Evolutionary conservation across 2,888 invertebrate genomes (phyloP), one percentile per base, ranked within the genome.

Genomic region (Eupithecia exiguata): DNA sequence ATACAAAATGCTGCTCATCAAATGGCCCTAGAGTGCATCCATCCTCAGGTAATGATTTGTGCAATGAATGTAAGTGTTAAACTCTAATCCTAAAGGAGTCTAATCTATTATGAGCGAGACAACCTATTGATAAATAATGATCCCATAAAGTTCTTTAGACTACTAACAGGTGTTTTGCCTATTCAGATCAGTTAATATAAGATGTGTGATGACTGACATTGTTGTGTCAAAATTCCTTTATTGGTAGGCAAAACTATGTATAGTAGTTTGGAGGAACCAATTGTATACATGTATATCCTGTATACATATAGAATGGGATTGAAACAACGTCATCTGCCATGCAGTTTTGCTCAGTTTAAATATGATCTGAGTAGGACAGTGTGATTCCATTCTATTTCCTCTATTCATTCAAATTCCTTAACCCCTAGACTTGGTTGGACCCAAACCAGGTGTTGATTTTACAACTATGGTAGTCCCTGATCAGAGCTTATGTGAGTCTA

Each of bases 1-100:
- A 85, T 92, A 72, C 93, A 92, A 77, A 92, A 77, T 83, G 89
- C 93, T 38, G 90, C 94, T 43, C 94, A 94, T 80, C 92, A 94
- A 77, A 93, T 93, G 68, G 92, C 92, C 35, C 78, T 94, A 76
- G 94, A 94, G 74, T 93, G 91, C 79, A 91, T 93, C 65, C 88
- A 93, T 83, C 90, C 93, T 74, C 93, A 93, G 92, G 93, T 93
- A 87, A 70, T 46, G 21, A 21, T 70, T 36, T 61, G 65, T 30
- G 10, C 30, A 61, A 38, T 35, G 0, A 35, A 35, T 62, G 35
- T 35, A 62, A 21, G 25, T 25, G 0, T 12, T 14, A 14, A 58
- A 14, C 25, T 25, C 12, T 14, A 58, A 58, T 53, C 10, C 0
- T 25, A 25, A 1, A 5, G 21, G 21, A 53, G 21, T 53, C n/a